phyloP scores from a whole-genome alignment of 1,140 invertebrate genomes.

The Drosophila gunungcola region DNA sequence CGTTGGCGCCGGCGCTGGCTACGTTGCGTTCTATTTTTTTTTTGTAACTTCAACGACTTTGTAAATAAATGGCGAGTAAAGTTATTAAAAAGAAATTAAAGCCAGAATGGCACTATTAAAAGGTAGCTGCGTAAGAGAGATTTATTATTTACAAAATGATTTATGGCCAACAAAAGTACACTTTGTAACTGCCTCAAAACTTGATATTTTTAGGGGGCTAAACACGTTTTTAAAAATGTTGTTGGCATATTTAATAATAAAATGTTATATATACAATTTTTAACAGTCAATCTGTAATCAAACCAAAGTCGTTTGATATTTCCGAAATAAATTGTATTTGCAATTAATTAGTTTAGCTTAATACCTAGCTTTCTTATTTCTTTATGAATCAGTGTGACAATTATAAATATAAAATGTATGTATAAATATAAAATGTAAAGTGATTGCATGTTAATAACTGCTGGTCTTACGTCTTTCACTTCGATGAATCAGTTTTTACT shows the following conservation, averaged over 20 bases:
- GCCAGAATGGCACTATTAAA: slow-evolving; percentile 30
- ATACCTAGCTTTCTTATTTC: no score
- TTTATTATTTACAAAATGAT: slow-evolving; percentile 26
- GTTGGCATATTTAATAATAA: background rate
- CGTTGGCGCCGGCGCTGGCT: slow-evolving; percentile 43
- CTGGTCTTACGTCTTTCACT: background rate
- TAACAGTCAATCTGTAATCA: no score
- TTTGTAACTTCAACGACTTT: slow-evolving; percentile 5
- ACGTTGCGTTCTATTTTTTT: slow-evolving; percentile 38
- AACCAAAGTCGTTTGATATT: no score
- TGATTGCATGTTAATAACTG: no score
- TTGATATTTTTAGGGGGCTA: background rate
- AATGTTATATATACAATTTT: background rate
- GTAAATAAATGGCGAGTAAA: slow-evolving; percentile 10
- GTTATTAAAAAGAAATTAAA: slow-evolving; percentile 18
- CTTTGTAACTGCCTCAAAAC: background rate
- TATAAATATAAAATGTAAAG: no score
- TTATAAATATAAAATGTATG: no score
- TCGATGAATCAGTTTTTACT: slow-evolving; percentile 13
- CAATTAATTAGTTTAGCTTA: no score
- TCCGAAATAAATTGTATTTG: no score
- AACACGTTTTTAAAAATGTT: background rate
- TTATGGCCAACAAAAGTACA: slow-evolving; percentile 6
- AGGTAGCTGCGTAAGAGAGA: slow-evolving; percentile 1
- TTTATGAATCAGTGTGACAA: no score